Conservation (phyloP, 30 jellyfish, hydroid and myxozoan species). For the Clytia hemisphaerica region DNA sequence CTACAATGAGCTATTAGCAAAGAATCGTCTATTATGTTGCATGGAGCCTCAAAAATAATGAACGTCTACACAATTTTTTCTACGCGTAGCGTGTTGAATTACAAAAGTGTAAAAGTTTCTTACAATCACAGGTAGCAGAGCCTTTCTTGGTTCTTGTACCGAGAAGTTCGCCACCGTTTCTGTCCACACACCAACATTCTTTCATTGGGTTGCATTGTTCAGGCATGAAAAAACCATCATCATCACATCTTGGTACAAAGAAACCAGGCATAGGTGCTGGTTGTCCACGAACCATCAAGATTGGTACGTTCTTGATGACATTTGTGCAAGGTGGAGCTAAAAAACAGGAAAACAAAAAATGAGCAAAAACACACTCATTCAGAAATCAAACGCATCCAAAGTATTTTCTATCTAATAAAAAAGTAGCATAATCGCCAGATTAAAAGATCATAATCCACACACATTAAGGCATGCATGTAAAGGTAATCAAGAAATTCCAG, state of each 20-base stretch:
- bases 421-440: neutral
- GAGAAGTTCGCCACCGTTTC: slow-evolving; percentile 76
- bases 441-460: neutral
- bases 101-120: too few species aligned
- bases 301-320: slow-evolving; percentile 68
- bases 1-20: too few species aligned
- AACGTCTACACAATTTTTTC: too few species aligned
- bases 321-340: slow-evolving; percentile 94
- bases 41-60: too few species aligned
- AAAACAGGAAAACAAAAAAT: slow-evolving; percentile 8
- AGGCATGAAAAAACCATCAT: slow-evolving; percentile 88
- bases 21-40: too few species aligned
- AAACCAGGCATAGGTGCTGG: slow-evolving; percentile 84
- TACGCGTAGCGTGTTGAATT: too few species aligned
- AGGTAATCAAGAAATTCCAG: neutral
- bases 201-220: slow-evolving; percentile 56
- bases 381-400: too few species aligned
- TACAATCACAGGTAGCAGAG: slow-evolving; percentile 31
- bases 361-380: neutral
- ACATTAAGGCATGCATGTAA: neutral
- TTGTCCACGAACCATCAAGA: slow-evolving; percentile 66
- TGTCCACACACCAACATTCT: slow-evolving; percentile 93
- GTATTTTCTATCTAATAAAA: too few species aligned
- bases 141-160: slow-evolving; percentile 49
- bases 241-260: slow-evolving; percentile 82